Evolutionary conservation across 1,140 invertebrate genomes (phyloP), one percentile per base, ranked within the genome.

Genomic region (Cotesia chilonis): DNA sequence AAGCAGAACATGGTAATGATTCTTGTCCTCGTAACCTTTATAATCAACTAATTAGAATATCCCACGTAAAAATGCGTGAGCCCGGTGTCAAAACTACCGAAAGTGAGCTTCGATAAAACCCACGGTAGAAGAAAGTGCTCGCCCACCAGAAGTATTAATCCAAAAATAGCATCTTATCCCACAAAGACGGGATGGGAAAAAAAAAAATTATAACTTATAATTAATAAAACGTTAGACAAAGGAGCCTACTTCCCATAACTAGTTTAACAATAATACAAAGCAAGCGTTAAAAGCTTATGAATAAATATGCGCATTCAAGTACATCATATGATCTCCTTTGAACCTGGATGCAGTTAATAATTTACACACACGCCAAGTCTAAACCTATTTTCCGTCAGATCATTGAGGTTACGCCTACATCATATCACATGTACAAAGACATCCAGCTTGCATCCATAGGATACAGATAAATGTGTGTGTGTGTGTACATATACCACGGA

Each of bases 1-100:
- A 38, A 41, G 61, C 65, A 59, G 67, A 72, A 81, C 76, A 38
- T 72, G 77, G 66, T 64, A 79, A 64, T 41, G 61, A 41, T 41
- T 64, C 74, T 82, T 76, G 77, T 66, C 70, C 70, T 70, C 17
- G 72, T 75, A 78, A 81, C 81, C 61, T 80, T 73, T 68, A 55
- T 3, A 28, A 28, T 28, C 28, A 28, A 28, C 28, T 51, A 51
- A 51, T 51, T 7, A 51, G 47, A n/a, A 60, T 60, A 1, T 60
- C 35, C 6, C 35, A 35, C 20, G 12, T 28, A 7, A 60, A 36
- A 60, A 60, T 28, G 2, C 28, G 28, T 28, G 28, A 28, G 28
- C 28, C 28, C 28, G 28, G 28, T 28, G 28, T 28, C 28, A 28
- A 28, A 28, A 28, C 28, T 28, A 28, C 28, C 28, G 28, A 57